Base-by-base conservation (phyloP, 2,113 vertebrate genomes). In the Dunckerocampus dactyliophorus region DNA sequence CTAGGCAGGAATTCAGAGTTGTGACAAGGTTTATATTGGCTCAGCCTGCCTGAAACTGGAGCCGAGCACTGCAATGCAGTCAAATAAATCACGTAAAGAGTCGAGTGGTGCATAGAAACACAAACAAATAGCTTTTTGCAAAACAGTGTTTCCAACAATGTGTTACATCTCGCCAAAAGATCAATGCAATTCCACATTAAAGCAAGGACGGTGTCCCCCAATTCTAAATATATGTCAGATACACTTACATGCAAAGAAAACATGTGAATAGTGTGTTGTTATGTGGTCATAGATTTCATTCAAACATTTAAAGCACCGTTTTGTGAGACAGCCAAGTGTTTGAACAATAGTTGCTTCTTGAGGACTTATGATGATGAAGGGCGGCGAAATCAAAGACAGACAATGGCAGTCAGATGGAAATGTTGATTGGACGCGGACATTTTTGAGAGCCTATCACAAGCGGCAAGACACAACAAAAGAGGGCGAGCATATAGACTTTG, bases 1-100 rank as follows among this genome's bases (percentile, higher is more conserved):
- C 72, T 22, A 57, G 71, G 75, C 76, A 83, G 84, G 86, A 87
- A 88, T 89, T 85, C 78, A 58, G 66, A 82, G 79, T 86, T 83
- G 82, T 85, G 86, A 86, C 83, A 89, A 74, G 75, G 87, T 89
- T 88, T 88, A 88, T 72, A 68, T 90, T 90, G 89, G 88, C 86
- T 54, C 48, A 54, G 74, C 69, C 10, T 28, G 68, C 72, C 66
- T 72, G 88, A 88, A 90, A 90, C 85, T 52, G 67, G 80, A 89
- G 83, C 87, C 21, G 59, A 60, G 66, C 65, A 39, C 79, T 49
- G 65, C 47, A 47, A 79, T 72, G 75, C 69, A 77, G 75, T 76
- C 73, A 83, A 88, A 89, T 86, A 86, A 89, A 89, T 89, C 85
- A 86, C 77, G 64, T 72, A 68, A 82, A 74, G 80, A 77, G 83